A percentile compares a stretch with the other conserved stretches of the same genome.
These are phyloP conservation scores for Paramuricea clavata DNA, from an alignment of 92 coral and sea anemone species.

Conservation along the genomic window DNA sequence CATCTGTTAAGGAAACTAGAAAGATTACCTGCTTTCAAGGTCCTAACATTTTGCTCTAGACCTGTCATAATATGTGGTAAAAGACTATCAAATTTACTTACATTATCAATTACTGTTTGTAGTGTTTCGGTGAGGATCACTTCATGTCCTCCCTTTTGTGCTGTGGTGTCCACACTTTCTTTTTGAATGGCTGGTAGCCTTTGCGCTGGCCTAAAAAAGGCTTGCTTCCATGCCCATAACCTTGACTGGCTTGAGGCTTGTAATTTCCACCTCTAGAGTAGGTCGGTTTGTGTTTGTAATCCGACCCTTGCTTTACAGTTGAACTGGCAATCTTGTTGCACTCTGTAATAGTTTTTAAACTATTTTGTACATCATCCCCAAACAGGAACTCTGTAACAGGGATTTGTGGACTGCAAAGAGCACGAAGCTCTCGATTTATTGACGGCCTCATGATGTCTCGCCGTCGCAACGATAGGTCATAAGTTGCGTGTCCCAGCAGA, in stretches of 20 bases:
- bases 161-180: constrained; percentile 36
- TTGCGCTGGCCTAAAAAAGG: constrained; percentile 46
- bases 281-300: not conserved
- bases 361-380: constrained; percentile 61
- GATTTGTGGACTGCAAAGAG: constrained; percentile 45
- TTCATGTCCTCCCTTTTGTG: constrained; percentile 37
- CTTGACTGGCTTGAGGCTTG: not conserved
- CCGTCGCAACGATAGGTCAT: not conserved
- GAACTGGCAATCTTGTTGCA: constrained; percentile 54
- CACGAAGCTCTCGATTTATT: constrained; percentile 49
- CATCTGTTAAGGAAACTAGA: constrained; percentile 26
- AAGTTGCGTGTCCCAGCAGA: no score
- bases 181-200: constrained; percentile 40
- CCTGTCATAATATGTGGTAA: constrained; percentile 36
- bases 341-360: constrained; percentile 51
- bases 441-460: constrained; percentile 17
- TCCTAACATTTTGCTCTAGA: constrained; percentile 17
- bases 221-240: not conserved
- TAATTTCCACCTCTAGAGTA: constrained; percentile 23
- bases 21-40: constrained; percentile 42
- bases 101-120: constrained; percentile 19
- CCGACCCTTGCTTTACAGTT: constrained; percentile 24
- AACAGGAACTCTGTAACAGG: constrained; percentile 47
- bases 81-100: constrained; percentile 43
- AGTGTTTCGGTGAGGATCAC: constrained; percentile 6